Evolutionary conservation across 2,113 vertebrate genomes (phyloP), one percentile per base, ranked within the genome.

Genomic region (Salvelinus fontinalis): DNA sequence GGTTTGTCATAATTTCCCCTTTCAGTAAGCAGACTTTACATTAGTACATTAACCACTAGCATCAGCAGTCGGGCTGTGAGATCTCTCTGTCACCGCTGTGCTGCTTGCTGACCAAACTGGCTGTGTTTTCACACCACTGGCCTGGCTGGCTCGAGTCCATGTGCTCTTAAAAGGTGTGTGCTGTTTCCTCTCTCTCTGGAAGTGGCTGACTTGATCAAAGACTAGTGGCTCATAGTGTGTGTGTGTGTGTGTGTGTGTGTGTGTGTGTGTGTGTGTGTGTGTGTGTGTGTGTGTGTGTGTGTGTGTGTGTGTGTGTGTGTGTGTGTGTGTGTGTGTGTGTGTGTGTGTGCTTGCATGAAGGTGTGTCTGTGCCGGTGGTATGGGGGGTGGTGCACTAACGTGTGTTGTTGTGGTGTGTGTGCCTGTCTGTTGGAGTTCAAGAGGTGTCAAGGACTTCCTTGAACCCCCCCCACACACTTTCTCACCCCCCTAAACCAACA

Each of bases 111-210:
- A 71, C 68, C 68, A 24, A 77, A 70, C 51, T 29, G 29, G 77
- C 83, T 65, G 70, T 71, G 71, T 79, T 81, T 85, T 80, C 82
- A 75, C 51, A 74, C 70, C 51, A 16, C 78, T 72, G 72, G 78
- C 72, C 51, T 72, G 74, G 73, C 77, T 74, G 74, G 73, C 79
- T 74, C 64, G 80, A 83, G 82, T 78, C 79, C 82, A 57, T 76
- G 39, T 77, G 51, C 51, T 54, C 16, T 78, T 81, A 26, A 16
- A 59, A 73, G 77, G 59, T 75, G 54, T 65, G 71, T 49, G 74
- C n/a, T 71, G 73, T 74, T 74, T 74, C 26, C 24, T 14, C 65
- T 65, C 71, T 24, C 57, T 24, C 26, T 29, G 29, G 65, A 66
- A 26, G 34, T n/a, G 14, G 34, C 60, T 18, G 39, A 12, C 62